phyloP scores from a whole-genome alignment of 2,797 vertebrate genomes.

The Oreonectes daqikongensis region DNA sequence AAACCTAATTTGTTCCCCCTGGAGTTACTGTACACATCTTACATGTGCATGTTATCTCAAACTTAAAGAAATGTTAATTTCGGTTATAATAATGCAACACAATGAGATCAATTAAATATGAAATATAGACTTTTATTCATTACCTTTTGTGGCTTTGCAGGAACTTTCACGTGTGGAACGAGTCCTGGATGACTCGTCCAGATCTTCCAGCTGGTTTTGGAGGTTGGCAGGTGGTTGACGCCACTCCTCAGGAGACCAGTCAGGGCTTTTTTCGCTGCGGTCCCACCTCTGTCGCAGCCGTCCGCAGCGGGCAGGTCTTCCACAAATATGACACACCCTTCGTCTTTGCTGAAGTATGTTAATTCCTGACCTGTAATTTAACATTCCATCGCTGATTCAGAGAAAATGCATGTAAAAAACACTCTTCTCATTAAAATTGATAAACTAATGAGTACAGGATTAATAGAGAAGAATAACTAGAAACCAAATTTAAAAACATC shows the following conservation, averaged over 20 bases:
- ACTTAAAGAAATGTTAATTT: no score
- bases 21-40: not conserved
- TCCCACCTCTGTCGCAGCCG: conserved; percentile 76
- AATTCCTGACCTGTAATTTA: not conserved
- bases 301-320: conserved; percentile 71
- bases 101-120: no score
- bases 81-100: no score
- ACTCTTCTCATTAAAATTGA: not conserved
- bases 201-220: conserved; percentile 83
- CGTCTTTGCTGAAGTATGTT: conserved; percentile 81
- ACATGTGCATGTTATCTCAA: not conserved
- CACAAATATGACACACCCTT: conserved; percentile 75
- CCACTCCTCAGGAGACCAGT: conserved; percentile 87
- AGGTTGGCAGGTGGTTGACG: conserved; percentile 73
- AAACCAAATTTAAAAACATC: no score
- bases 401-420: no score
- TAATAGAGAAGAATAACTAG: not conserved
- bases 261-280: conserved; percentile 70
- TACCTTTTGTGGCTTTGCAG: conserved; percentile 62
- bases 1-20: not conserved
- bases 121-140: not conserved
- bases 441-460: not conserved
- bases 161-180: conserved; percentile 95
- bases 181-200: conserved; percentile 90
- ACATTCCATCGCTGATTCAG: not conserved